Base-by-base conservation (phyloP, 2,797 vertebrate genomes). In the Pseudopleuronectes americanus region DNA sequence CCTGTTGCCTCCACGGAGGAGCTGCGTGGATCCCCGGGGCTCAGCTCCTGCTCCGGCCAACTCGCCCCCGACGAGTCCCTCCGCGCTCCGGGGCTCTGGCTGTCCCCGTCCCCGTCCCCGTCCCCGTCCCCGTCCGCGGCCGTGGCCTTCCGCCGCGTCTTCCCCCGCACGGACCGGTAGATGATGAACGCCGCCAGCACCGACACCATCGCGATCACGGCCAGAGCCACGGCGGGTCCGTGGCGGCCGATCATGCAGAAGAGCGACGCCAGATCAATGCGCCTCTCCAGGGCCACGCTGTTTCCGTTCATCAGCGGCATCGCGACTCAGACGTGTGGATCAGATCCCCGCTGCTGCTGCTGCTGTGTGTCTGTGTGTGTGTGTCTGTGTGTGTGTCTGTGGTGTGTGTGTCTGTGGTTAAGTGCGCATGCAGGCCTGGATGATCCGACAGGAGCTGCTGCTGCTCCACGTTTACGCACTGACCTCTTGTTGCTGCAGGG, bases 121-220 rank as follows among this genome's bases (percentile, higher is more conserved):
- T 74, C 70, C 0, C 24, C 14, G 24, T 62, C 66, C 0, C 24
- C 16, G 26, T 53, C 69, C 22, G 28, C 51, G 8, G 24, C 41
- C 47, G 19, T 51, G 74, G 87, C 81, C 80, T 85, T 91, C 80
- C 80, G 84, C 72, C 89, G 84, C 81, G 87, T 91, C 79, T 88
- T 92, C 79, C 86, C 85, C 76, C 79, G 79, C 73, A 90, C 74
- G 67, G 36, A 87, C 72, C 92, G 86, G 83, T 93, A 94, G 56
- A 95, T 84, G 74, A 93, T 71, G 79, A 93, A 84, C 1, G 76
- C 92, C 23, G 82, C 91, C 74, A 93, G 85, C 71, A 92, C 74
- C 0, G 86, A 91, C 41, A 90, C 68, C 67, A 91, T 4, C 16
- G 84, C 86, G 1, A 92, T 57, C 5, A 90, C 62, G 0, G 85